A percentile compares a stretch with the other conserved stretches of the same genome.
phyloP scores from a whole-genome alignment of 2,888 invertebrate species.

The Aporophyla nigra region DNA sequence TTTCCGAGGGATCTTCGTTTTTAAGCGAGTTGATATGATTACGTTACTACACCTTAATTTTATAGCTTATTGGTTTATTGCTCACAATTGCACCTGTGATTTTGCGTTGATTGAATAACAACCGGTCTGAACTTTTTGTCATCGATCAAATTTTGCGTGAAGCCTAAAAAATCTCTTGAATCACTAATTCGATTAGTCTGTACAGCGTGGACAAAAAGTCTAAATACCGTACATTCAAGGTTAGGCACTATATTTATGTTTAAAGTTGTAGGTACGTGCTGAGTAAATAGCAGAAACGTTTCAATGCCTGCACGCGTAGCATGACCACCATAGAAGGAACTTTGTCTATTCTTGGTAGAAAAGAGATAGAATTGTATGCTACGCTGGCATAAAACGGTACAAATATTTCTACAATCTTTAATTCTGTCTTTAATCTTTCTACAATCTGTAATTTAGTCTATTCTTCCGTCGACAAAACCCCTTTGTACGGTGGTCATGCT shows the following conservation, averaged over 20 bases:
- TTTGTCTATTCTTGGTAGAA: too few species aligned
- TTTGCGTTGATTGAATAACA: constrained; percentile 5
- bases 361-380: too few species aligned
- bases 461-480: too few species aligned
- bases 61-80: neutral
- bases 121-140: constrained; percentile 34
- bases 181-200: constrained; percentile 49
- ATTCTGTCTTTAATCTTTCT: too few species aligned
- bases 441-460: too few species aligned
- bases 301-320: too few species aligned
- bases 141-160: constrained; percentile 25
- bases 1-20: neutral
- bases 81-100: neutral
- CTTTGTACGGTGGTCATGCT: too few species aligned
- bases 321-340: too few species aligned
- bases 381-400: too few species aligned
- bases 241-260: constrained; percentile 24
- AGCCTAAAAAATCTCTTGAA: constrained; percentile 45
- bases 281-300: constrained; percentile 8
- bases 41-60: neutral
- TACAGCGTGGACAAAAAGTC: constrained; percentile 35
- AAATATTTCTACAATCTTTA: too few species aligned
- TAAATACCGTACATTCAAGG: constrained; percentile 50
- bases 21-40: neutral
- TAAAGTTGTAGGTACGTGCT: constrained; percentile 7